Evolutionary conservation across 2,797 vertebrate genomes (phyloP).

Genomic region (Megaceryle alcyon): DNA sequence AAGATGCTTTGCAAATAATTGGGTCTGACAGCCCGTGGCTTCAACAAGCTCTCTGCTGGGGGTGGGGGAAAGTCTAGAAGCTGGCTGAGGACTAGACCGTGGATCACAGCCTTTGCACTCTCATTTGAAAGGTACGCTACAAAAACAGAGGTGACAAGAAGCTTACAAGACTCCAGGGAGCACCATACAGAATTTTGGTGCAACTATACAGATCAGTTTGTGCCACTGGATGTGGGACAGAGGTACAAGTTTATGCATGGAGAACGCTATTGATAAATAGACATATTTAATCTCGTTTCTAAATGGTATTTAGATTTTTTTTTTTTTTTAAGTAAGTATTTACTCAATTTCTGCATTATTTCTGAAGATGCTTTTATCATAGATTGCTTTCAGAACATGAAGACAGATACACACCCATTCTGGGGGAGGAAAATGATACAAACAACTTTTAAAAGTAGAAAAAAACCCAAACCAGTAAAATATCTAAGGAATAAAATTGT

Average conservation of each 20-base stretch:
- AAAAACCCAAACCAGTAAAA: not conserved
- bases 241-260: not conserved
- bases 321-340: not conserved
- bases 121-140: not conserved
- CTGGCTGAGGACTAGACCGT: not conserved
- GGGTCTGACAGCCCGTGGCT: not conserved
- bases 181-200: not conserved
- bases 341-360: not conserved
- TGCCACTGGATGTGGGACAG: not conserved
- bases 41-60: not conserved
- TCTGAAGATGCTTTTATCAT: not conserved
- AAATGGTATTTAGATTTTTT: not conserved
- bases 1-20: slow-evolving; percentile 17
- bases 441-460: not conserved
- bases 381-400: not conserved
- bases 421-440: not conserved
- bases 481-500: not conserved
- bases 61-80: not conserved
- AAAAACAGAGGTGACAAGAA: not conserved
- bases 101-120: not conserved
- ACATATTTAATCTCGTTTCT: not conserved
- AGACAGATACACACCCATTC: not conserved
- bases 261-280: not conserved
- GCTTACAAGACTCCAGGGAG: not conserved
- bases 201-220: not conserved